phyloP scores from a whole-genome alignment of 1,140 invertebrate species.

The Drosophila lacertosa region DNA sequence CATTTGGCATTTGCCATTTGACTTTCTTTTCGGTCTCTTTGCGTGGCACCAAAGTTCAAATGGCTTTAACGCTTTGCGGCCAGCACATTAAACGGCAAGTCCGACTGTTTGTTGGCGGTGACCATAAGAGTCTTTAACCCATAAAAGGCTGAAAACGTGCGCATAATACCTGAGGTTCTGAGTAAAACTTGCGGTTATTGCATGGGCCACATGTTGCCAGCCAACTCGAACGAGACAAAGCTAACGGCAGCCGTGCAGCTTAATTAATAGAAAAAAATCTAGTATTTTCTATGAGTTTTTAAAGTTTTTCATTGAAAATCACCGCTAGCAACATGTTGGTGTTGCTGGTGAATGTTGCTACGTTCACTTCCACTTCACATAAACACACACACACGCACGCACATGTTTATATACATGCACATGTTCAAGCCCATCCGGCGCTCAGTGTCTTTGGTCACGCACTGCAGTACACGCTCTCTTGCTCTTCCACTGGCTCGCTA shows the following conservation, averaged over 20 bases:
- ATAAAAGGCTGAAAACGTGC: constrained; percentile 54
- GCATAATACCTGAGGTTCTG: constrained; percentile 33
- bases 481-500: too few relatives aligned
- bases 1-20: constrained; percentile 49
- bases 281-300: neutral
- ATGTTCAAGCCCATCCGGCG: constrained; percentile 72
- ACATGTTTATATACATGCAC: too few relatives aligned
- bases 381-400: constrained; percentile 1
- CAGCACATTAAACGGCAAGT: constrained; percentile 36
- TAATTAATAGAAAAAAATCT: neutral
- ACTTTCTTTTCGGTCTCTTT: constrained; percentile 58
- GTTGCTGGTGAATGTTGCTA: constrained; percentile 18
- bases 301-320: neutral
- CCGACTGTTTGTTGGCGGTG: constrained; percentile 18
- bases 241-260: neutral
- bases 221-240: neutral
- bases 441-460: constrained; percentile 42
- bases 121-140: constrained; percentile 43
- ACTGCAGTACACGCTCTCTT: constrained; percentile 9
- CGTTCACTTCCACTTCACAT: constrained; percentile 13
- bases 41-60: constrained; percentile 41
- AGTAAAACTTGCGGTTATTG: constrained; percentile 4
- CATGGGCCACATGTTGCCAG: constrained; percentile 7
- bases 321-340: constrained; percentile 29
- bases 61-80: constrained; percentile 38